Conservation (phyloP, 1,140 invertebrate genomes). For the Drosophila grimshawi region DNA sequence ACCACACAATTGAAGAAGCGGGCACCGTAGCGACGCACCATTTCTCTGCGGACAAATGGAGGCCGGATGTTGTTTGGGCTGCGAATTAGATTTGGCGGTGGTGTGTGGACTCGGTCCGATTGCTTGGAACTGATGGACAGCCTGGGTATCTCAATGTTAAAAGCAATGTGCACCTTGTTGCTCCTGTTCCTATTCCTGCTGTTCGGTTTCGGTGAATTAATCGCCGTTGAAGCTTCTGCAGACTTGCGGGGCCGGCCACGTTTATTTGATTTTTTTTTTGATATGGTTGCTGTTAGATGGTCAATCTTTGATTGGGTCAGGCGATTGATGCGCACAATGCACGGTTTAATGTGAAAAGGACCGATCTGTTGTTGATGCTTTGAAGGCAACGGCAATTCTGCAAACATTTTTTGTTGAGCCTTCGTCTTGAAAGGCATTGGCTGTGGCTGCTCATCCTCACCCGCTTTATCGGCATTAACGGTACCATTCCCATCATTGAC, state of each 20-base stretch:
- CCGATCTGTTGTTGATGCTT: background rate
- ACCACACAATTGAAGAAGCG: constrained; percentile 52
- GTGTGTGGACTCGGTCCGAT: constrained; percentile 26
- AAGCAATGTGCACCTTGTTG: constrained; percentile 30
- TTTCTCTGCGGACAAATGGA: too few species aligned
- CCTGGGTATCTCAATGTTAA: constrained; percentile 30
- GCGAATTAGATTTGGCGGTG: constrained; percentile 30
- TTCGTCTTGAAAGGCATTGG: constrained; percentile 55
- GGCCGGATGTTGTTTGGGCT: background rate
- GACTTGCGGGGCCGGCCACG: constrained; percentile 9
- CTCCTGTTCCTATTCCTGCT: background rate
- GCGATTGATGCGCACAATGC: constrained; percentile 29
- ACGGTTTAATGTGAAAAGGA: background rate
- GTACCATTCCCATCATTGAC: background rate
- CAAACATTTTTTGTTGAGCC: constrained; percentile 66
- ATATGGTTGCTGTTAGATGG: background rate
- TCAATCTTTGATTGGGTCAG: constrained; percentile 6
- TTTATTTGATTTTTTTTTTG: background rate
- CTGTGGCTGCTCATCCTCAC: background rate
- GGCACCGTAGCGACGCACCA: constrained; percentile 21
- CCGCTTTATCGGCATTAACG: background rate
- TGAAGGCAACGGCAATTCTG: constrained; percentile 7
- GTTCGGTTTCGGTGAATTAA: constrained; percentile 18
- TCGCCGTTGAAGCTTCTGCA: background rate
- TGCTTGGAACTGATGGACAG: background rate